Base-by-base conservation (phyloP, 2,888 invertebrate genomes). In the Phrixothrix hirtus region DNA sequence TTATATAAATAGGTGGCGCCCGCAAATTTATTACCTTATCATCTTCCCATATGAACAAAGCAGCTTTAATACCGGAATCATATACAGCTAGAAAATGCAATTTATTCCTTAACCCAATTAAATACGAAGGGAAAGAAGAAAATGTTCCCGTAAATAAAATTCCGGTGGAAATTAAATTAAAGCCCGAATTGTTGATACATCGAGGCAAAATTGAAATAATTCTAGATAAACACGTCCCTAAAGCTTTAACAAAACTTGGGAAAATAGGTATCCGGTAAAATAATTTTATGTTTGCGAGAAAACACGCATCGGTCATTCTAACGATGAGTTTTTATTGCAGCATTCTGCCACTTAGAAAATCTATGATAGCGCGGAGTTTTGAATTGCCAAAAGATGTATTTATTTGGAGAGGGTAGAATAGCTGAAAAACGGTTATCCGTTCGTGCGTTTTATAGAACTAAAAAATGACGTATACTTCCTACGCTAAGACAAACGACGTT, bases 251-350 rank as follows among this genome's bases (percentile, higher is more conserved):
- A 21, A 21, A 7, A 21, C 7, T 21, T 21, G 3, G 4, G 21
- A 5, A 21, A 21, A 21, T 21, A 21, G 21, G 4, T 21, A 3
- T 7, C 3, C 16, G 4, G 29, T 41, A 30, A 41, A 41, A 41
- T 41, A 41, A n/a, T 39, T 12, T 10, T 5, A 25, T 39, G 29
- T 25, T 15, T 9, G 26, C 16, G 25, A 30, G 38, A 47, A 47
- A 47, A 47, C 47, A 47, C 37, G 13, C 39, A 47, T 47, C 39
- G 15, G 26, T 47, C 47, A 47, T 30, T 39, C 47, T 12, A 11
- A 39, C 26, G 39, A 38, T 47, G 25, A 39, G 32, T 47, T 47
- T 47, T 47, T 47, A 47, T 38, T 17, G 47, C 39, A 4, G 13
- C 12, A 38, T 38, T 25, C 39, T 26, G 46, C 37, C 46, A 14